Conservation (phyloP, 2,797 vertebrate genomes). For the Poeciliopsis presidionis region DNA sequence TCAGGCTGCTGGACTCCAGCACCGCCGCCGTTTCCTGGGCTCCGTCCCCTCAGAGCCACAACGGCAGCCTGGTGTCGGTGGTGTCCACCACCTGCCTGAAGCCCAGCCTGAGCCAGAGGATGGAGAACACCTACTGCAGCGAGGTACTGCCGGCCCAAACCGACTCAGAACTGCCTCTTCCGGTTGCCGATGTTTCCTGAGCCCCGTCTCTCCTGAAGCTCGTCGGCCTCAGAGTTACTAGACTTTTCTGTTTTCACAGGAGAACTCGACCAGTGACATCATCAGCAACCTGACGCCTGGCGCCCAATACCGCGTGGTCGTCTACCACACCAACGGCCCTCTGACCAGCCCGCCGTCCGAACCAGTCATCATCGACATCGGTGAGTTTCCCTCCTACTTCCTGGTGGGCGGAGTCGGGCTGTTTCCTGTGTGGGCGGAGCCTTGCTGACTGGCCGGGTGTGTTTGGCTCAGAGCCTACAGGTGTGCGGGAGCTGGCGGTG, state of each 20-base stretch:
- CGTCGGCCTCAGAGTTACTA: neutral
- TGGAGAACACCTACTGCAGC: constrained; percentile 90
- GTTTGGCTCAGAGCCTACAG: constrained; percentile 85
- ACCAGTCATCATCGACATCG: constrained; percentile 91
- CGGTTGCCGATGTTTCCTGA: neutral
- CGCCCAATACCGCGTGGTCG: constrained; percentile 91
- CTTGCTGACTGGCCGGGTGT: neutral
- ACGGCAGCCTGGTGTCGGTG: constrained; percentile 88
- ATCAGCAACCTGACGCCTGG: constrained; percentile 91
- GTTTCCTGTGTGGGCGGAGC: neutral
- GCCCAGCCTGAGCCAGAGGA: constrained; percentile 89
- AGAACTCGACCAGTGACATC: constrained; percentile 89
- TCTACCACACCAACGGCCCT: constrained; percentile 90
- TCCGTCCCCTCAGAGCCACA: constrained; percentile 72
- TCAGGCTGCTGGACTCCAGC: constrained; percentile 86
- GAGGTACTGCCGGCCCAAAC: constrained; percentile 75
- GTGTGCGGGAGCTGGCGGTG: constrained; percentile 88
- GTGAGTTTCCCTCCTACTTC: constrained; percentile 66
- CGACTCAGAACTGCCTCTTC: too few species aligned
- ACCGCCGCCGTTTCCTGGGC: constrained; percentile 89
- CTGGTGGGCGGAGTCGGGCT: neutral
- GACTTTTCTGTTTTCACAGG: constrained; percentile 71
- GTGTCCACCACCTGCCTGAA: constrained; percentile 91
- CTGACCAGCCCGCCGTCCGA: constrained; percentile 92
- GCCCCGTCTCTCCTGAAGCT: neutral